Evolutionary conservation across 2,113 vertebrate species (phyloP).

Genomic region (Microcebus ravelobensis): DNA sequence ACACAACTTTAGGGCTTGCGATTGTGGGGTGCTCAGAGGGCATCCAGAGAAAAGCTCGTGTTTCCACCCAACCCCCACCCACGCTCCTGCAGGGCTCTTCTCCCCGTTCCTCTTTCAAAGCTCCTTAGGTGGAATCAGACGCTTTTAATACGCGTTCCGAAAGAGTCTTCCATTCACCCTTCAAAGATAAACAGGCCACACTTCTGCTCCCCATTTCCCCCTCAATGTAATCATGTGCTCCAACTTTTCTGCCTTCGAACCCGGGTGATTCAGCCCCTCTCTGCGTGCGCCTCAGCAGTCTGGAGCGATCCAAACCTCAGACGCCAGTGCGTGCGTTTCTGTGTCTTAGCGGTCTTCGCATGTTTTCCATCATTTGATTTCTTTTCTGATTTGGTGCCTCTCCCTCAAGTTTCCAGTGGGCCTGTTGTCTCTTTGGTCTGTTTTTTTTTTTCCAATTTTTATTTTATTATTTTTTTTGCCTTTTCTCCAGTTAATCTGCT

Average conservation of each 20-base stretch:
- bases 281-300: constrained; percentile 41
- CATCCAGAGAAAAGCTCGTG: constrained; percentile 37
- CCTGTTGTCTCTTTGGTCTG: not conserved
- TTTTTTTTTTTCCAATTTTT: not conserved
- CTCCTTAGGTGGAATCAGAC: constrained; percentile 66
- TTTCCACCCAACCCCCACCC: constrained; percentile 67
- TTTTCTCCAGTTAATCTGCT: too few species aligned
- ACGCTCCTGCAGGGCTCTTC: constrained; percentile 56
- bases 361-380: constrained; percentile 43
- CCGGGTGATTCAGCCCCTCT: constrained; percentile 34
- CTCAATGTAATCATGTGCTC: constrained; percentile 70
- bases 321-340: constrained; percentile 54
- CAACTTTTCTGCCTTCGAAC: constrained; percentile 71
- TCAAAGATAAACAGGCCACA: constrained; percentile 71
- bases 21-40: not conserved
- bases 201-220: constrained; percentile 36
- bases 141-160: constrained; percentile 71
- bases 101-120: constrained; percentile 7
- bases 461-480: too few species aligned
- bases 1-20: constrained; percentile 71
- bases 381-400: constrained; percentile 23
- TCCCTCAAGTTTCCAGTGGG: not conserved
- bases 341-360: not conserved
- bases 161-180: constrained; percentile 63
- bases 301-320: constrained; percentile 46